phyloP scores from a whole-genome alignment of 2,888 invertebrate species.

The Drepana falcataria region DNA sequence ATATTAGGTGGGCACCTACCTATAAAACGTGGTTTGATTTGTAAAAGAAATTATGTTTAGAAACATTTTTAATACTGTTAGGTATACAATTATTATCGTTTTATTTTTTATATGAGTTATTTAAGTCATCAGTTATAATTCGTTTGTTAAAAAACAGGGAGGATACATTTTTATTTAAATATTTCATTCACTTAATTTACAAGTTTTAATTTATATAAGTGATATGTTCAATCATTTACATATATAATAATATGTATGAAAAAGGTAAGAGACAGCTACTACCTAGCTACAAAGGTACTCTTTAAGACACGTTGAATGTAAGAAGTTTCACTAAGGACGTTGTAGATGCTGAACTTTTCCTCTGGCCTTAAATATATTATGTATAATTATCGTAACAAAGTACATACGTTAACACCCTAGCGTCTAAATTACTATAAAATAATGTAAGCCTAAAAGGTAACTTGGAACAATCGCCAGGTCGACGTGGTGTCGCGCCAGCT shows the following conservation, averaged over 20 bases:
- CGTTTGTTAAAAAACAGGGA: not conserved
- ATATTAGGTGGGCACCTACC: too few relatives aligned
- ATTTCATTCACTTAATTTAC: slow-evolving; percentile 13
- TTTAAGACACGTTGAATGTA: slow-evolving; percentile 68
- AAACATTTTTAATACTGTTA: too few relatives aligned
- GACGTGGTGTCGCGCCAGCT: slow-evolving; percentile 9
- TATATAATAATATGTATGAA: slow-evolving; percentile 25
- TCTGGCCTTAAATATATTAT: slow-evolving; percentile 44
- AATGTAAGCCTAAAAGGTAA: slow-evolving; percentile 75
- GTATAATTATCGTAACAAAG: slow-evolving; percentile 59
- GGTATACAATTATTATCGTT: too few relatives aligned
- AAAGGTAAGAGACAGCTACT: slow-evolving; percentile 15
- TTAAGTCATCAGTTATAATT: not conserved
- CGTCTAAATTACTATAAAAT: slow-evolving; percentile 65
- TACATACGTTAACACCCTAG: slow-evolving; percentile 57
- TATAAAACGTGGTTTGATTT: too few relatives aligned
- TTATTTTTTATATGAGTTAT: too few relatives aligned
- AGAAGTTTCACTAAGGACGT: slow-evolving; percentile 35
- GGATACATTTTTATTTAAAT: too few relatives aligned
- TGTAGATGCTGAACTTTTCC: slow-evolving; percentile 71
- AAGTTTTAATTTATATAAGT: slow-evolving; percentile 20
- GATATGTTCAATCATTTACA: slow-evolving; percentile 45
- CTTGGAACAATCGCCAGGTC: slow-evolving; percentile 54
- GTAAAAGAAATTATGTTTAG: too few relatives aligned
- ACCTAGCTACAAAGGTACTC: slow-evolving; percentile 69